phyloP scores from a whole-genome alignment of 2,113 vertebrate genomes.

The Platanista minor region DNA sequence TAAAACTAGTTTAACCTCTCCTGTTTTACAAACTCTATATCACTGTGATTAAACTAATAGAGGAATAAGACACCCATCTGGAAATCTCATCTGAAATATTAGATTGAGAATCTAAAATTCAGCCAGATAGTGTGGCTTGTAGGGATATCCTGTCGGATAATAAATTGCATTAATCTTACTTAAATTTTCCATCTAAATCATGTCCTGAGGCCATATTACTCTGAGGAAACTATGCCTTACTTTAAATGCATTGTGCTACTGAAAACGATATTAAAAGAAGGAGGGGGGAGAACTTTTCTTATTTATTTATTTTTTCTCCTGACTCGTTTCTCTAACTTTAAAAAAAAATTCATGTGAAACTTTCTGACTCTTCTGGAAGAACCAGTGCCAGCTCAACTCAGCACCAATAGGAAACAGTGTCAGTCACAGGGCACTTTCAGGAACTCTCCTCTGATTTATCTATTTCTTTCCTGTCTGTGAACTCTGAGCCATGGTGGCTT shows the following conservation, averaged over 20 bases:
- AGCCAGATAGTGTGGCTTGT: constrained; percentile 90
- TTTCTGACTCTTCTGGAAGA: constrained; percentile 69
- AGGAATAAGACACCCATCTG: constrained; percentile 93
- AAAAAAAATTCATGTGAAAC: constrained; percentile 68
- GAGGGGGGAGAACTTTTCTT: constrained; percentile 68
- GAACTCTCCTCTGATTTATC: constrained; percentile 36
- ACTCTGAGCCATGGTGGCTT: neutral
- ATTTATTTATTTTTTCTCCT: constrained; percentile 69
- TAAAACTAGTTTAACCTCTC: constrained; percentile 87
- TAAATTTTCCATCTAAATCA: constrained; percentile 91
- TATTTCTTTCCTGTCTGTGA: neutral
- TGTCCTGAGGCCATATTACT: constrained; percentile 82
- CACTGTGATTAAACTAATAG: constrained; percentile 91
- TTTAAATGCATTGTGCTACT: constrained; percentile 86
- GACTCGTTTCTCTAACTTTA: constrained; percentile 72
- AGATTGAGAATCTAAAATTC: constrained; percentile 87
- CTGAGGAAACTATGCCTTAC: constrained; percentile 78
- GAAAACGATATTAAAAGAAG: constrained; percentile 83
- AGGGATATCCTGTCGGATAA: constrained; percentile 96
- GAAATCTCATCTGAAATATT: constrained; percentile 96
- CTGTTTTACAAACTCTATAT: constrained; percentile 91
- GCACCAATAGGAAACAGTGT: constrained; percentile 58
- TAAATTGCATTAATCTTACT: constrained; percentile 96
- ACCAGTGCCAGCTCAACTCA: constrained; percentile 34
- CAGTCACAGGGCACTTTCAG: constrained; percentile 36